These are phyloP conservation scores for Bufotes viridis DNA, from an alignment of 2,797 vertebrate genomes.

Conservation along the genomic window DNA sequence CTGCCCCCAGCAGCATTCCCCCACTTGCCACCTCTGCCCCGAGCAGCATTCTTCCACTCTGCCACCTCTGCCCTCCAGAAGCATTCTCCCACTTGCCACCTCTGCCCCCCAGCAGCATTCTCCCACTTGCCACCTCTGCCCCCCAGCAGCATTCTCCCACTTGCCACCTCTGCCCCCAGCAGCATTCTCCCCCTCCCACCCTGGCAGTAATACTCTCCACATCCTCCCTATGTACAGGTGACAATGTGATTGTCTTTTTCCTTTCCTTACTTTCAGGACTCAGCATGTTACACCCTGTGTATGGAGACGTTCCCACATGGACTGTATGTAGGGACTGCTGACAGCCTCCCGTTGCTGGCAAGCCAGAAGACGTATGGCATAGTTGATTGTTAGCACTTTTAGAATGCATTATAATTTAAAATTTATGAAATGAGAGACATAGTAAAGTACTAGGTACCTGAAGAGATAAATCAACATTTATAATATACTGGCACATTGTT, in stretches of 20 bases:
- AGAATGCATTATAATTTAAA: constrained; percentile 54
- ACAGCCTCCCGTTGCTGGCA: not conserved
- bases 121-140: no score
- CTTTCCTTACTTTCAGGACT: not conserved
- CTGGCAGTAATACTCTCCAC: no score
- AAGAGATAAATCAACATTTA: constrained; percentile 12
- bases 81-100: no score
- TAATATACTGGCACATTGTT: constrained; percentile 40
- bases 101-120: no score
- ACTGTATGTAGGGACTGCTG: constrained; percentile 35
- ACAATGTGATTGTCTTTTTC: not conserved
- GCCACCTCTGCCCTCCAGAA: no score
- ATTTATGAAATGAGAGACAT: constrained; percentile 43
- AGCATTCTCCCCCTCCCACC: no score
- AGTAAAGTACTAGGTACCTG: constrained; percentile 13
- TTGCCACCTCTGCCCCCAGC: no score
- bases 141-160: no score
- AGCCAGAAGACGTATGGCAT: not conserved
- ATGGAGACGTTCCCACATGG: not conserved
- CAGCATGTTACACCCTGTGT: not conserved
- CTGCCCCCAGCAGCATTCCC: no score
- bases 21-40: no score
- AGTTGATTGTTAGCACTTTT: constrained; percentile 31
- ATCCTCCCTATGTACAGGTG: not conserved
- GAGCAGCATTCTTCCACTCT: no score